These are phyloP conservation scores for Hirtodrosophila trivittata DNA, from an alignment of 2,888 invertebrate species.

Conservation along the genomic window DNA sequence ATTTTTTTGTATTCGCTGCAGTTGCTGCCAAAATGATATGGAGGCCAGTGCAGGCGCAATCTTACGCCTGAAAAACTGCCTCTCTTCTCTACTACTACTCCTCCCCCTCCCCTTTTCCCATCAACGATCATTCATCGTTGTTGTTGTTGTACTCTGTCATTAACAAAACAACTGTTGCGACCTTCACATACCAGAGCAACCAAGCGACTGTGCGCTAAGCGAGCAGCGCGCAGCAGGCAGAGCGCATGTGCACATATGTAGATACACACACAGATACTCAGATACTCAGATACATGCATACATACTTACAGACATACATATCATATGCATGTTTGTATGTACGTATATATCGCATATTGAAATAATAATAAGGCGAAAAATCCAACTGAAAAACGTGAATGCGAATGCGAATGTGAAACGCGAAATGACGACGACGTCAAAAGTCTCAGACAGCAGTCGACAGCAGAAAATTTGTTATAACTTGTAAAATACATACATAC, in stretches of 20 bases:
- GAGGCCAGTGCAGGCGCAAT: slow-evolving; percentile 24
- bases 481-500: slow-evolving; percentile 12
- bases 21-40: slow-evolving; percentile 22
- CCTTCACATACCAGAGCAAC: slow-evolving; percentile 84
- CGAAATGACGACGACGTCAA: slow-evolving; percentile 65
- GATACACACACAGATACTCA: slow-evolving; percentile 12
- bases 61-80: slow-evolving; percentile 22
- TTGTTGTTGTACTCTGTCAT: slow-evolving; percentile 79
- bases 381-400: slow-evolving; percentile 74
- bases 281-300: slow-evolving; percentile 20
- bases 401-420: slow-evolving; percentile 58
- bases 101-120: slow-evolving; percentile 6
- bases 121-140: slow-evolving; percentile 31
- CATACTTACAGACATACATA: slow-evolving; percentile 4
- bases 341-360: slow-evolving; percentile 59
- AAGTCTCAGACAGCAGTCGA: slow-evolving; percentile 65
- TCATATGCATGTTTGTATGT: slow-evolving; percentile 5
- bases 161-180: slow-evolving; percentile 84
- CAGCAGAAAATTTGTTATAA: slow-evolving; percentile 68
- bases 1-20: slow-evolving; percentile 5
- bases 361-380: slow-evolving; percentile 79
- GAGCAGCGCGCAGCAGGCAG: slow-evolving; percentile 40
- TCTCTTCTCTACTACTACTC: not conserved
- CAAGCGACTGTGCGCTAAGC: slow-evolving; percentile 74
- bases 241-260: slow-evolving; percentile 57